Evolutionary conservation across 2,888 invertebrate species (phyloP).

Genomic region (Ophioninae sp.): DNA sequence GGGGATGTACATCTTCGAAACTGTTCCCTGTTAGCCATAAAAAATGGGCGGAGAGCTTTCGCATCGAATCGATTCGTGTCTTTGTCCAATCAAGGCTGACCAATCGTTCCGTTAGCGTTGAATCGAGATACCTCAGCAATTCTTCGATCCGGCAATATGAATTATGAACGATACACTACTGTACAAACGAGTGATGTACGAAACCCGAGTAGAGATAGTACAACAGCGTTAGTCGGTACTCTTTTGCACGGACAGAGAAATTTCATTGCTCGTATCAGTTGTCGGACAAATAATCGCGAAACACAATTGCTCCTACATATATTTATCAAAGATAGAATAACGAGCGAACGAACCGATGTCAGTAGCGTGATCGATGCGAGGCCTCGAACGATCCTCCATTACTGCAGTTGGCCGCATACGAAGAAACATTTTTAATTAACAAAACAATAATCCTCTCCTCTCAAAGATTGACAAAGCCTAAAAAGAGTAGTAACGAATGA

Average conservation of each 20-base stretch:
- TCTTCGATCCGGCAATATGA: slow-evolving; percentile 5
- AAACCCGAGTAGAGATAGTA: slow-evolving; percentile 32
- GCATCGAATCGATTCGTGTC: neutral
- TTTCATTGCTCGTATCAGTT: slow-evolving; percentile 13
- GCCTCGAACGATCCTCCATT: neutral
- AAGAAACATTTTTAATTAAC: neutral
- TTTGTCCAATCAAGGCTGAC: slow-evolving; percentile 14
- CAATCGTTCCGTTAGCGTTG: slow-evolving; percentile 20
- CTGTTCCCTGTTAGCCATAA: too few species aligned
- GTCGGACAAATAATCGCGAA: neutral
- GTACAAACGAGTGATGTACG: slow-evolving; percentile 47
- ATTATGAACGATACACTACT: slow-evolving; percentile 8
- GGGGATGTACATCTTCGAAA: neutral
- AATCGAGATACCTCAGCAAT: slow-evolving; percentile 5
- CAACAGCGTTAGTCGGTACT: slow-evolving; percentile 35
- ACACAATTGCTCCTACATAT: neutral
- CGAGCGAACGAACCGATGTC: neutral
- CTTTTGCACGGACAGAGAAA: slow-evolving; percentile 20
- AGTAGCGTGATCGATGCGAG: neutral
- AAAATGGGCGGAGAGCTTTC: slow-evolving; percentile 16
- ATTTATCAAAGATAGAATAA: slow-evolving; percentile 13
- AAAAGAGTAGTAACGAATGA: neutral
- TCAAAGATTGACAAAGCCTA: neutral
- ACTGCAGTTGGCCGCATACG: neutral
- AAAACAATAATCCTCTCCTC: neutral